phyloP scores from a whole-genome alignment of 2,888 invertebrate species.

The Erebia epiphron region DNA sequence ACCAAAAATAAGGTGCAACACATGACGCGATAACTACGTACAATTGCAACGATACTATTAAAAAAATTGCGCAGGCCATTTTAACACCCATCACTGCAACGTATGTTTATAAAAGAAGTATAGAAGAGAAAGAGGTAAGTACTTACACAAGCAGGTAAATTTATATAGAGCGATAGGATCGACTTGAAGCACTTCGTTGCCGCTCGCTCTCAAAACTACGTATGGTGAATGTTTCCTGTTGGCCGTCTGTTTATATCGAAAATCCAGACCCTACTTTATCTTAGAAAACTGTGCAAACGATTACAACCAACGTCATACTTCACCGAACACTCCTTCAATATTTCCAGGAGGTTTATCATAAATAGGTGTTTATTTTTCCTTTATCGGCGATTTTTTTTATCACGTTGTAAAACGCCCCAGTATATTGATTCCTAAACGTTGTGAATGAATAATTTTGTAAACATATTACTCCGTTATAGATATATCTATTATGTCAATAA shows the following conservation, averaged over 20 bases:
- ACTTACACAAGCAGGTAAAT: constrained; percentile 3
- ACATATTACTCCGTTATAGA: too few species aligned
- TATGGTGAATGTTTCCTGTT: constrained; percentile 26
- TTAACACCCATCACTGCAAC: constrained; percentile 12
- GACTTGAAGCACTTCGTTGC: constrained; percentile 24
- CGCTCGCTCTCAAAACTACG: constrained; percentile 28
- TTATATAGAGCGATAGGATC: not conserved
- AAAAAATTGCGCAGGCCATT: constrained; percentile 10
- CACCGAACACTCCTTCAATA: constrained; percentile 36
- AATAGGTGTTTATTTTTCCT: not conserved
- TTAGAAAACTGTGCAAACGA: constrained; percentile 27
- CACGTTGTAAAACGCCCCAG: not conserved
- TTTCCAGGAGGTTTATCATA: constrained; percentile 33
- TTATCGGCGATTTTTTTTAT: constrained; percentile 12
- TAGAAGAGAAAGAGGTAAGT: not conserved
- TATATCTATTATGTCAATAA: too few species aligned
- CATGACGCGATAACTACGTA: not conserved
- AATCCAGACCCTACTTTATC: constrained; percentile 34
- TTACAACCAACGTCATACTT: constrained; percentile 39
- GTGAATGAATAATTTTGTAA: not conserved
- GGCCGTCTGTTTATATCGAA: constrained; percentile 39
- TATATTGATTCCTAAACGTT: not conserved
- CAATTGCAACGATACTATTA: constrained; percentile 4
- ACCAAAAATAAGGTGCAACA: not conserved
- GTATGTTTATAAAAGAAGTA: not conserved